phyloP scores from a whole-genome alignment of 2,113 vertebrate genomes.

The Galemys pyrenaicus region DNA sequence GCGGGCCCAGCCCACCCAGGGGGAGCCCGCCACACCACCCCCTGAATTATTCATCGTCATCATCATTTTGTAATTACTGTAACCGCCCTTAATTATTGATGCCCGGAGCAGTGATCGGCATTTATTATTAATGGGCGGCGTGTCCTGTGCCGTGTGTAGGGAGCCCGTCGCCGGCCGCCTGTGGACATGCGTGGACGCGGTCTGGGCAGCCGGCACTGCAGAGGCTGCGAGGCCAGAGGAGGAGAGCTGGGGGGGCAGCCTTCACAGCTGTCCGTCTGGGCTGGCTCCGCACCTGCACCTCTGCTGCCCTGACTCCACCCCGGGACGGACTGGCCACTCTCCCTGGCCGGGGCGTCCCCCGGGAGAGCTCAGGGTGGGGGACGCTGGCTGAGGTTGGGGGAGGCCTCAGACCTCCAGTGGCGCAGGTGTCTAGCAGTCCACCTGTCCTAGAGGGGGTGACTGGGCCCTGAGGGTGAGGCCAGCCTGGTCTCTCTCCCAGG shows the following conservation, averaged over 20 bases:
- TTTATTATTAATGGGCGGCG: conserved; percentile 93
- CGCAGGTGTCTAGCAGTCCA: neutral
- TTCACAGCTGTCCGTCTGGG: neutral
- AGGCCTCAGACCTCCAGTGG: neutral
- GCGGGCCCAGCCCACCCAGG: neutral
- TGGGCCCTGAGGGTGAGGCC: neutral
- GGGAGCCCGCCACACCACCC: conserved; percentile 50
- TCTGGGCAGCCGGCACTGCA: too few species aligned
- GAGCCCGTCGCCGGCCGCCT: conserved; percentile 50
- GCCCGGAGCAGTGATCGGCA: conserved; percentile 89
- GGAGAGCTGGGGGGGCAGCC: accelerated
- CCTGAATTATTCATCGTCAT: conserved; percentile 95
- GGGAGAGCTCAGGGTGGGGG: neutral
- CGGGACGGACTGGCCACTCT: too few species aligned
- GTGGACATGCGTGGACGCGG: too few species aligned
- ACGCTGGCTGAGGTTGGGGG: neutral
- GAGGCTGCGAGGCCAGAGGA: neutral
- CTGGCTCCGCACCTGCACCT: neutral
- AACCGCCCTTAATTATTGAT: conserved; percentile 96
- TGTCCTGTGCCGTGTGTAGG: conserved; percentile 90
- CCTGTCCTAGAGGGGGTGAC: neutral
- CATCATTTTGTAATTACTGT: conserved; percentile 98
- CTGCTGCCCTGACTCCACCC: too few species aligned
- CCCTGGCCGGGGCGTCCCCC: too few species aligned
- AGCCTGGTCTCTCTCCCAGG: too few species aligned